phyloP scores from a whole-genome alignment of 2,113 vertebrate genomes.

The Lasiurus borealis region DNA sequence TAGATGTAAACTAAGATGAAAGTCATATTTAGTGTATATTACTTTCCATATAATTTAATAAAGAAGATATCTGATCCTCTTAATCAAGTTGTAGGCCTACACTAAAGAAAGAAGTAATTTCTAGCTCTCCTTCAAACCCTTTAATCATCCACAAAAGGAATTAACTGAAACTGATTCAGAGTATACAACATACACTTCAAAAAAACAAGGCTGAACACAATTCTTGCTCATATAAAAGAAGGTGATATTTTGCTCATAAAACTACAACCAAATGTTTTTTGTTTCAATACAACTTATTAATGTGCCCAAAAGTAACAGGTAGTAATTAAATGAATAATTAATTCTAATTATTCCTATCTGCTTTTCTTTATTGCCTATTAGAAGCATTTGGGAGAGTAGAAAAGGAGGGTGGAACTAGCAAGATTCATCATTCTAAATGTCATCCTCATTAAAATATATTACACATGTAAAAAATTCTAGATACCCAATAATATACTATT shows the following conservation, averaged over 20 bases:
- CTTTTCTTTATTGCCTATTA: not conserved
- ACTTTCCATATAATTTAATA: slow-evolving; percentile 52
- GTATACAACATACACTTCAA: not conserved
- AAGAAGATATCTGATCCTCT: slow-evolving; percentile 1
- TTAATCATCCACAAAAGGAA: not conserved
- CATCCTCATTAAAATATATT: not conserved
- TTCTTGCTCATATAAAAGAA: not conserved
- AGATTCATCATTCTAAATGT: slow-evolving; percentile 30
- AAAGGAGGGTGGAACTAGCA: not conserved
- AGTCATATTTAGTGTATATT: slow-evolving; percentile 9
- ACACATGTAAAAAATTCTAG: slow-evolving; percentile 20
- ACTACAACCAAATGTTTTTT: not conserved
- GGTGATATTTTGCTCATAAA: slow-evolving; percentile 29
- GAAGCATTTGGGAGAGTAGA: not conserved
- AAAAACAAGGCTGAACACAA: slow-evolving; percentile 28
- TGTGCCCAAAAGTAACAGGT: not conserved
- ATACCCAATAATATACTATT: slow-evolving; percentile 20
- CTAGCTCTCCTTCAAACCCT: not conserved
- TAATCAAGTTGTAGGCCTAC: slow-evolving; percentile 54
- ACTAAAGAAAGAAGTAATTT: slow-evolving; percentile 29
- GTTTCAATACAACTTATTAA: not conserved
- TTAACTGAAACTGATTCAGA: not conserved
- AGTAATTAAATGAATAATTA: not conserved
- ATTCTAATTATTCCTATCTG: not conserved
- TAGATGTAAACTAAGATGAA: slow-evolving; percentile 17